A percentile compares a stretch with the other conserved stretches of the same genome.
Conservation (phyloP, 2,888 invertebrate genomes). For the Limenitis camilla region DNA sequence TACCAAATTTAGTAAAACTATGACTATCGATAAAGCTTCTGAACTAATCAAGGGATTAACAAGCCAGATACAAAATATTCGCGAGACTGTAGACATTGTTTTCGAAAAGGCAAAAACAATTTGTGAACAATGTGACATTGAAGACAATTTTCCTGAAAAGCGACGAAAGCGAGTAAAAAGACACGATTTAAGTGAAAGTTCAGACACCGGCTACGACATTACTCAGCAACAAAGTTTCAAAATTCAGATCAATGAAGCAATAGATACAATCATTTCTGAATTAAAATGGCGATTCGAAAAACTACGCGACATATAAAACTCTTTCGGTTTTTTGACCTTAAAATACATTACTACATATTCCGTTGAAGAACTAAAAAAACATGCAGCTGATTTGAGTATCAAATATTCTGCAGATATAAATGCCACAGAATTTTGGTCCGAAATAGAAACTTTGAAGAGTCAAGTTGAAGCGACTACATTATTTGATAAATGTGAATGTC, state of each 20-base stretch:
- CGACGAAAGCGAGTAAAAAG: not conserved
- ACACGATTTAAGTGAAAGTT: not conserved
- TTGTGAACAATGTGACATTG: too few relatives aligned
- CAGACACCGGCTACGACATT: not conserved
- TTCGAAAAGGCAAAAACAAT: constrained; percentile 1
- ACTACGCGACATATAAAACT: not conserved
- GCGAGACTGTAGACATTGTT: not conserved
- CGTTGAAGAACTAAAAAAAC: not conserved
- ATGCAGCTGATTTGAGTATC: not conserved
- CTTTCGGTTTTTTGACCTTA: not conserved
- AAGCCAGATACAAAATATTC: not conserved
- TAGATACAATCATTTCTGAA: not conserved
- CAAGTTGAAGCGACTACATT: not conserved
- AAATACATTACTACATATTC: not conserved
- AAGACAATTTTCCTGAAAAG: too few relatives aligned
- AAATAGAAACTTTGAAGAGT: not conserved
- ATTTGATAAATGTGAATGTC: too few relatives aligned
- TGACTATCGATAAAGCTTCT: not conserved
- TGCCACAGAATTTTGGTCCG: not conserved
- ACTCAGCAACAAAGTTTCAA: not conserved
- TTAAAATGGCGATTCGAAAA: not conserved
- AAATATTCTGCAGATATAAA: not conserved
- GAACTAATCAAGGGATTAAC: not conserved
- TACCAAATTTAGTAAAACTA: too few relatives aligned
- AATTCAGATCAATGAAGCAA: not conserved